A percentile compares a stretch with the other conserved stretches of the same genome.
phyloP scores from a whole-genome alignment of 2,113 vertebrate genomes.

The Atractosteus spatula region DNA sequence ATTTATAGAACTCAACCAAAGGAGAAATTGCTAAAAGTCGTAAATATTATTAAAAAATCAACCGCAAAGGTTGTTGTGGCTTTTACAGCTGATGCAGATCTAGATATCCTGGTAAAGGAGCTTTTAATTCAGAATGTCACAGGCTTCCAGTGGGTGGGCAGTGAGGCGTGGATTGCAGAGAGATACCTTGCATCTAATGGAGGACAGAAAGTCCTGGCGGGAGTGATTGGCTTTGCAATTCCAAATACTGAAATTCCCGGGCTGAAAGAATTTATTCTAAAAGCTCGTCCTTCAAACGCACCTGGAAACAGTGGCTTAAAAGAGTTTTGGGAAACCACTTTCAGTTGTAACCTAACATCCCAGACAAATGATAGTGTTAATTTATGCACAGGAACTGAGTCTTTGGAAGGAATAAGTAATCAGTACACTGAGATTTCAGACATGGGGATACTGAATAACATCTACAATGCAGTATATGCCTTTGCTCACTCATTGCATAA shows the following conservation, averaged over 20 bases:
- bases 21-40: slow-evolving; percentile 34
- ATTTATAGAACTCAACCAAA: slow-evolving; percentile 31
- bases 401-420: slow-evolving; percentile 29
- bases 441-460: slow-evolving; percentile 36
- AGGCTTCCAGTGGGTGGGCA: slow-evolving; percentile 34
- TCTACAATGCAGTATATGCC: slow-evolving; percentile 43
- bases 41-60: slow-evolving; percentile 36
- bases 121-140: slow-evolving; percentile 27
- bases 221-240: slow-evolving; percentile 32
- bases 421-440: slow-evolving; percentile 41
- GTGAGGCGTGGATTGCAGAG: slow-evolving; percentile 35
- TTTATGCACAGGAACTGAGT: slow-evolving; percentile 35
- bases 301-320: slow-evolving; percentile 24
- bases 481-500: slow-evolving; percentile 36
- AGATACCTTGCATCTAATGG: slow-evolving; percentile 19
- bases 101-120: slow-evolving; percentile 27
- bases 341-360: slow-evolving; percentile 23
- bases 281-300: slow-evolving; percentile 22
- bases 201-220: slow-evolving; percentile 27
- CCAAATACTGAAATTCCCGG: slow-evolving; percentile 22
- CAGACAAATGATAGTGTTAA: neutral
- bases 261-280: slow-evolving; percentile 32
- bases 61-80: slow-evolving; percentile 33
- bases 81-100: slow-evolving; percentile 20
- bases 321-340: slow-evolving; percentile 44